Base-by-base conservation (phyloP, 2,888 invertebrate species). In the Yponomeuta evonymella region DNA sequence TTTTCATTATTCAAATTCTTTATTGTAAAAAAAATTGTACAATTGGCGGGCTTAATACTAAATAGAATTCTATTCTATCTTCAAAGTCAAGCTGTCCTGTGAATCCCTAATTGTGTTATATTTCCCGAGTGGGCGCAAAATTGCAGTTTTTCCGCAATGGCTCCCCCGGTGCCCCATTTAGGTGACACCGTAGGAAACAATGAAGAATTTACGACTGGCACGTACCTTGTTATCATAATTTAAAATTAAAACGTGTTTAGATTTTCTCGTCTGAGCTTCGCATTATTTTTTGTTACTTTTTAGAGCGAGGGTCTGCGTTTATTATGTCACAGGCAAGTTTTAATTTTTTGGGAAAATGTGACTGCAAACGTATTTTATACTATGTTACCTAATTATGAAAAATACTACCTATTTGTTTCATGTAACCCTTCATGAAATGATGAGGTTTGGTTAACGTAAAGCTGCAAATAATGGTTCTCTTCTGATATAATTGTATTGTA, bases 151-250 rank as follows among this genome's bases (percentile, higher is more conserved):
- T n/a, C 63, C 15, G 15, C 36, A 63, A 15, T 9, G 11, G n/a
- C 23, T 79, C 79, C 67, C 81, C 79, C 81, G 78, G 80, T 76
- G 79, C 79, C 82, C 80, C 81, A 79, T 82, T 80, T 81, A 82
- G 81, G 82, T 82, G 83, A 83, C 81, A 82, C 81, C 79, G 78
- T 83, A 81, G 81, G 83, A 82, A 84, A 85, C 85, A 83, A 77
- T 81, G 79, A 78, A 78, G 79, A 81, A 84, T 83, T 83, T 81
- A 82, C 80, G 80, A 78, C 78, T 78, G 80, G 79, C 86, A 88
- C 85, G 86, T 83, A 81, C 81, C 79, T 80, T 82, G 83, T 81
- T 82, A 82, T 81, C 80, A 79, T 81, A 81, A 77, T 84, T 83
- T 83, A 80, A 82, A 77, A 84, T 85, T 81, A 82, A 82, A 82